These are phyloP conservation scores for Periphyllus acericola DNA, from an alignment of 2,888 invertebrate genomes.

Conservation along the genomic window DNA sequence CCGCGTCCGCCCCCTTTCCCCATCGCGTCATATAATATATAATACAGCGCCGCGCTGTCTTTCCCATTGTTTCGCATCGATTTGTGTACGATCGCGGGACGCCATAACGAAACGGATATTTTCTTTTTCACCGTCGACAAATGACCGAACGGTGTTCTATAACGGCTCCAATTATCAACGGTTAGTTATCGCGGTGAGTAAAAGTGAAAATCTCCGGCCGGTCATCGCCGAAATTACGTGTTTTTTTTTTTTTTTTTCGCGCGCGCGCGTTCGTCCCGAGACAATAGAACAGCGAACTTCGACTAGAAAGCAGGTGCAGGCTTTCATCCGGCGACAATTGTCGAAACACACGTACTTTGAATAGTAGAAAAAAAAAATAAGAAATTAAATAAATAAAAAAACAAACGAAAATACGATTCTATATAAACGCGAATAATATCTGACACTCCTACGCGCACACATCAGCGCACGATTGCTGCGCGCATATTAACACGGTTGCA, in stretches of 20 bases:
- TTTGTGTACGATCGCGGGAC: background rate
- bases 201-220: slow-evolving; percentile 50
- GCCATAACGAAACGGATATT: slow-evolving; percentile 33
- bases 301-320: background rate
- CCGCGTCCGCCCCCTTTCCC: too few relatives aligned
- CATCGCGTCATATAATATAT: background rate
- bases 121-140: slow-evolving; percentile 23
- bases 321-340: slow-evolving; percentile 5
- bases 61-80: slow-evolving; percentile 44
- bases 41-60: background rate
- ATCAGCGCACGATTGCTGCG: background rate
- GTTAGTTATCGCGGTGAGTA: slow-evolving; percentile 38
- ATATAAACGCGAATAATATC: slow-evolving; percentile 2
- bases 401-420: background rate
- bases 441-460: background rate
- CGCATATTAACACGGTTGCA: slow-evolving; percentile 10
- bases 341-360: slow-evolving; percentile 27
- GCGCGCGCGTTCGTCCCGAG: background rate
- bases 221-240: slow-evolving; percentile 36
- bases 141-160: background rate
- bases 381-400: background rate
- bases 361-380: slow-evolving; percentile 15
- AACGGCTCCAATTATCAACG: slow-evolving; percentile 36
- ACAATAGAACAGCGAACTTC: slow-evolving; percentile 9
- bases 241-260: slow-evolving; percentile 16